Base-by-base conservation (phyloP, 2,888 invertebrate species). In the Ophion obscuratus region DNA sequence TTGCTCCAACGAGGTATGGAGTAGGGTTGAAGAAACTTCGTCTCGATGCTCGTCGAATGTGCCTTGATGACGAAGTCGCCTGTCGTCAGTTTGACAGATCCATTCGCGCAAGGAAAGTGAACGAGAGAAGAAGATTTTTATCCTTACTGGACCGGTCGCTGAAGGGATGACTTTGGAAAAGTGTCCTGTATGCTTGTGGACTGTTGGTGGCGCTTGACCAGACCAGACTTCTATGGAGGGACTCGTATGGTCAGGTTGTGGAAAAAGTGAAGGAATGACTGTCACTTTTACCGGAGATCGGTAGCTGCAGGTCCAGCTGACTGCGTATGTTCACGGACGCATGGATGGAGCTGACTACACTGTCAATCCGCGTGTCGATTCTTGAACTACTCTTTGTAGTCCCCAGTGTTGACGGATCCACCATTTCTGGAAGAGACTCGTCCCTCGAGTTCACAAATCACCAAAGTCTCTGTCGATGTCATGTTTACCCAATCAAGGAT, bases 281-380 rank as follows among this genome's bases (percentile, higher is more conserved):
- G 88, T 90, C 89, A 88, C 86, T 90, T 90, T 90, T 89, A 83
- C 86, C 27, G 14, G 40, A 89, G 89, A 91, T 91, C 88, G 88
- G 89, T 89, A 87, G 90, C 91, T 31, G 31, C 84, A 86, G 89
- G 91, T 53, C 59, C 70, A 71, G 76, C 68, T 75, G 68, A 59
- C 74, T 36, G 31, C 2, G 31, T 27, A 53, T 24, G 9, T n/a
- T 14, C n/a, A 17, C 17, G 27, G 17, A 9, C 14, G 24, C 68
- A 44, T 70, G 7, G 44, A 70, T 7, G 27, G 31, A 36, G 57
- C 57, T 31, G 11, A 10, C 57, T n/a, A 4, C 20, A 40, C 59
- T 40, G 59, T 36, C 59, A 73, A 61, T 40, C 59, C 73, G 40
- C 27, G 59, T 67, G 62, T 81, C 81, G 20, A 81, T 85, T 80